phyloP scores from a whole-genome alignment of 2,888 invertebrate species.

The Ectemnius continuus region DNA sequence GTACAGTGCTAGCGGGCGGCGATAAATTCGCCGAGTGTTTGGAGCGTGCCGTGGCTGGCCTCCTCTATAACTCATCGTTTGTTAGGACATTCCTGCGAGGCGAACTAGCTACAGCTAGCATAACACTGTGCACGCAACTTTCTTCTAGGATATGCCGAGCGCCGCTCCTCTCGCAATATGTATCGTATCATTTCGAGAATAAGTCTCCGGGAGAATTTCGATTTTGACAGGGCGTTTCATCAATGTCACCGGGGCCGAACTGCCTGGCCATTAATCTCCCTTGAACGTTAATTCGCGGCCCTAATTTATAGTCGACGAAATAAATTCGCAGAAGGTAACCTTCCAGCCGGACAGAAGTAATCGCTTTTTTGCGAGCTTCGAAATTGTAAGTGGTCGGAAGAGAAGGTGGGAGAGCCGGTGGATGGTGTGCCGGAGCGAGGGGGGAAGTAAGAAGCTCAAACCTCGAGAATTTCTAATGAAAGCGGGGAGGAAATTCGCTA shows the following conservation, averaged over 20 bases:
- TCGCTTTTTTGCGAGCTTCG: slow-evolving; percentile 9
- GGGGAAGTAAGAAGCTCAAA: too few relatives aligned
- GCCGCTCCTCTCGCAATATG: too few relatives aligned
- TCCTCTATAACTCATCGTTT: not conserved
- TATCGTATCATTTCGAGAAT: slow-evolving; percentile 10
- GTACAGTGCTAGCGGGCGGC: not conserved
- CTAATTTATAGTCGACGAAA: slow-evolving; percentile 39
- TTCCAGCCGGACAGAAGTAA: slow-evolving; percentile 15
- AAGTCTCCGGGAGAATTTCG: slow-evolving; percentile 12
- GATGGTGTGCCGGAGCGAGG: too few relatives aligned
- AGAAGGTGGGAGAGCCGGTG: not conserved
- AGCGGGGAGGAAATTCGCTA: slow-evolving; percentile 22
- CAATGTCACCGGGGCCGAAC: slow-evolving; percentile 34
- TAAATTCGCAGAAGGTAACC: slow-evolving; percentile 31
- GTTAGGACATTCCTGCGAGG: too few relatives aligned
- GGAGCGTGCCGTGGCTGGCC: not conserved
- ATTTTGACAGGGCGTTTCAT: slow-evolving; percentile 35
- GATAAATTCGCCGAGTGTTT: slow-evolving; percentile 26
- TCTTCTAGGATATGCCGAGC: not conserved
- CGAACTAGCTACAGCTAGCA: not conserved
- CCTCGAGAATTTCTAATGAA: slow-evolving; percentile 7
- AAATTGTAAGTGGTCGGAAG: slow-evolving; percentile 8
- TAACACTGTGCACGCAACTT: not conserved
- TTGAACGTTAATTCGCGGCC: slow-evolving; percentile 30
- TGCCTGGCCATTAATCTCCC: slow-evolving; percentile 34